Evolutionary conservation across 2,888 invertebrate genomes (phyloP), one percentile per base, ranked within the genome.

Genomic region (Rotaria sp.): DNA sequence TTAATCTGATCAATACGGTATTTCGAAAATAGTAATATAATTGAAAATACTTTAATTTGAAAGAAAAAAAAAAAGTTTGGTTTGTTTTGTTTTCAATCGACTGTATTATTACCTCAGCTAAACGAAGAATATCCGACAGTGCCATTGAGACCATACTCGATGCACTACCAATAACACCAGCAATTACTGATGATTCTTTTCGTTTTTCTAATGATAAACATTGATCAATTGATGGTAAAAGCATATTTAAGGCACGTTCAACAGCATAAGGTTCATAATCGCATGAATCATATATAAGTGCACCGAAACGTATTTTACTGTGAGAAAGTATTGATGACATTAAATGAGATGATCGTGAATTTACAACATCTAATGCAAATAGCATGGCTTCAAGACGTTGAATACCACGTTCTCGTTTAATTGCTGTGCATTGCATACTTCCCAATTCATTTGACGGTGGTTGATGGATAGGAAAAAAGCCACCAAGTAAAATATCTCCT

Each of bases 141-240:
- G 94, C 94, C 88, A 94, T 93, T 52, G 94, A 94, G 55, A 94
- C 94, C 4, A 94, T 94, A 89, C 94, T 94, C 89, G 94, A 94
- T 0, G 94, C 94, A 4, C 94, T 94, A 13, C 94, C 94, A 88
- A 95, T 94, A 2, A 94, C 94, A 1, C 94, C 94, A 2, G 93
- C 93, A 94, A 94, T 38, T 38, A 57, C 24, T 80, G 85, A 13
- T n/a, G 45, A 57, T 85, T 84, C 10, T 59, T 85, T 87, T 45
- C 18, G 45, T 45, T 26, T 26, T n/a, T 24, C 1, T 89, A 93
- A 93, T 88, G 93, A 93, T 84, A 93, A 89, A 26, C 93, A 92
- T 88, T 93, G 93, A 88, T 93, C 93, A 84, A 93, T 89, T 13
- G 41, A 45, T 45, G 80, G 80, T 45, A 80, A 15, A 21, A 80